Evolutionary conservation across 2,888 invertebrate species (phyloP).

Genomic region (Heliconius cydno): DNA sequence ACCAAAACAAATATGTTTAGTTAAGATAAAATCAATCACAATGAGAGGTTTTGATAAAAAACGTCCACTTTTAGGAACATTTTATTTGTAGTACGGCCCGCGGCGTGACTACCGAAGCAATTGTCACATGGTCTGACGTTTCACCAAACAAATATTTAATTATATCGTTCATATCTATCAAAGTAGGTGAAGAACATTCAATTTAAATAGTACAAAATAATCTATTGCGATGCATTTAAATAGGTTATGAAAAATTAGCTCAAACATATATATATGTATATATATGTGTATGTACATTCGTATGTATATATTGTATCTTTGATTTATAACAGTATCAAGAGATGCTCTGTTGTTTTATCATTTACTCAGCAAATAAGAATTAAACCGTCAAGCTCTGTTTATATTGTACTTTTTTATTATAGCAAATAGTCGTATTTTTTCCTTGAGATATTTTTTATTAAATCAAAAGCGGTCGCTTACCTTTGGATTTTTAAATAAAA

Average conservation of each 20-base stretch:
- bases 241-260: conserved; percentile 19
- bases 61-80: conserved; percentile 57
- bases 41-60: conserved; percentile 64
- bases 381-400: conserved; percentile 12
- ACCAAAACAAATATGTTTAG: conserved; percentile 38
- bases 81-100: conserved; percentile 46
- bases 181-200: conserved; percentile 57
- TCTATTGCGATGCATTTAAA: conserved; percentile 20
- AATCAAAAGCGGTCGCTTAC: not conserved
- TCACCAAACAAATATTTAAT: conserved; percentile 57
- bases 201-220: conserved; percentile 37
- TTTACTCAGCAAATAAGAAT: conserved; percentile 3
- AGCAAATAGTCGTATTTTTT: conserved; percentile 4
- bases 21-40: conserved; percentile 78
- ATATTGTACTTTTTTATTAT: conserved; percentile 1
- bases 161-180: conserved; percentile 55
- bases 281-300: not conserved
- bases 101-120: conserved; percentile 55
- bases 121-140: conserved; percentile 64
- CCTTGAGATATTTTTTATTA: not conserved
- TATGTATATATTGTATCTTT: not conserved
- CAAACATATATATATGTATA: not conserved
- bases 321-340: conserved; percentile 7
- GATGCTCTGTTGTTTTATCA: conserved; percentile 4
- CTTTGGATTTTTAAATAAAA: not conserved